Base-by-base conservation (phyloP, 2,797 vertebrate genomes). In the Lycodopsis pacificus region DNA sequence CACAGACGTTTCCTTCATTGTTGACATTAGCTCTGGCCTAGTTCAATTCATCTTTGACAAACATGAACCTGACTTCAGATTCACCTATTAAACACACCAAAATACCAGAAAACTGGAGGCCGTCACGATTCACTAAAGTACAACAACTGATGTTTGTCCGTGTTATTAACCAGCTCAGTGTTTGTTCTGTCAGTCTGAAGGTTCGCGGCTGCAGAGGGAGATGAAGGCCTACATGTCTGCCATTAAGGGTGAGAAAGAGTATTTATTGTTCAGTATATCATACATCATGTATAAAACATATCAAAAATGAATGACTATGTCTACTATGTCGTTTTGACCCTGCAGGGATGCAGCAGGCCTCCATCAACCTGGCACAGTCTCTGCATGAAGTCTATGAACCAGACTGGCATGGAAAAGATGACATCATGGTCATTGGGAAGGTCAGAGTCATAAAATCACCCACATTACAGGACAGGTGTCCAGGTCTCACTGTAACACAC, bases 301-400 rank as follows among this genome's bases (percentile, higher is more conserved):
- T 46, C 8, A 49, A 54, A 48, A 49, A 49, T 9, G 9, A 20
- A 15, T 14, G 7, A 30, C 22, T 20, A 19, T 3, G 48, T 11
- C 9, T 1, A n/a, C 11, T 14, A 34, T 61, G 17, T 71, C 22
- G 11, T 67, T 76, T 34, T 75, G 25, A 66, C 13, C 20, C 13
- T 83, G 5, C 82, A 98, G 97, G 95, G 25, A 99, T 99, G 98
- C 98, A 99, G 74, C 98, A 99, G 92, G 98, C 98, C 13, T 99
- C 98, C 11, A 97, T 97, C 92, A 99, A 98, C 83, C 95, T 99
- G 83, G 97, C 97, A 0, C 97, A 99, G 90, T 99, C 98, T 7
- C 95, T 99, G 17, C 98, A 99, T 42, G 98, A 99, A 89, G 98
- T 99, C 25, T 99, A 99, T 1, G 98, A 99, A 69, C 97, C 97